A percentile compares a stretch with the other conserved stretches of the same genome.
Conservation (phyloP, 2,888 invertebrate species). For the Oxyteleia sp. region DNA sequence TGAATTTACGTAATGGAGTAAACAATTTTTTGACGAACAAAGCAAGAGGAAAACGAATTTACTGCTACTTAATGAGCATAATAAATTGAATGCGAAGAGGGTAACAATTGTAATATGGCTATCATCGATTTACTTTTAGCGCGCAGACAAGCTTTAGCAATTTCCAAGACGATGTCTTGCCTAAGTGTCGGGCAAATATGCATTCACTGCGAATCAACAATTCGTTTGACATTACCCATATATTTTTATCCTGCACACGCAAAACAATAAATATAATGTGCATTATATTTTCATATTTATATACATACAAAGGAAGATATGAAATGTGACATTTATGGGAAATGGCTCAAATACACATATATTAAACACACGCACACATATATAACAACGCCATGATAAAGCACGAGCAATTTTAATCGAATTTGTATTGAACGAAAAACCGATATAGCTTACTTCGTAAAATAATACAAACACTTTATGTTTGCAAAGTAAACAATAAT, state of each 20-base stretch:
- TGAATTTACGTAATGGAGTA: too few relatives aligned
- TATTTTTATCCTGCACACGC: too few relatives aligned
- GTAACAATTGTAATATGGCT: conserved; percentile 45
- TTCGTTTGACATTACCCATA: conserved; percentile 44
- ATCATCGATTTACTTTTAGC: conserved; percentile 60
- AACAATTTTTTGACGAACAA: too few relatives aligned
- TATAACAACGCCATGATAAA: conserved; percentile 43
- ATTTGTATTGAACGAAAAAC: conserved; percentile 59
- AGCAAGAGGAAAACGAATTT: conserved; percentile 10
- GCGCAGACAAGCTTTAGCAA: conserved; percentile 47
- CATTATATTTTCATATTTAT: conserved; percentile 9
- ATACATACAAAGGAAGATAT: conserved; percentile 19
- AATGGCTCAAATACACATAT: too few relatives aligned
- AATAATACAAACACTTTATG: conserved; percentile 39
- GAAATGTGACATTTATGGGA: too few relatives aligned
- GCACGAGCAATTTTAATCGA: conserved; percentile 51
- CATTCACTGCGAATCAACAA: conserved; percentile 62
- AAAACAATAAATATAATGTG: conserved; percentile 14
- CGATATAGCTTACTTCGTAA: conserved; percentile 37
- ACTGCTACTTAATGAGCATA: conserved; percentile 17
- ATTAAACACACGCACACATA: too few relatives aligned
- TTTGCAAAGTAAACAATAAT: conserved; percentile 55
- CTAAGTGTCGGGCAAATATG: conserved; percentile 65
- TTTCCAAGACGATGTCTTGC: conserved; percentile 63
- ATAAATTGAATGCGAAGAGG: conserved; percentile 38